A percentile compares a stretch with the other conserved stretches of the same genome.
phyloP scores from a whole-genome alignment of 2,797 vertebrate species.

The Sebastes iracundus region DNA sequence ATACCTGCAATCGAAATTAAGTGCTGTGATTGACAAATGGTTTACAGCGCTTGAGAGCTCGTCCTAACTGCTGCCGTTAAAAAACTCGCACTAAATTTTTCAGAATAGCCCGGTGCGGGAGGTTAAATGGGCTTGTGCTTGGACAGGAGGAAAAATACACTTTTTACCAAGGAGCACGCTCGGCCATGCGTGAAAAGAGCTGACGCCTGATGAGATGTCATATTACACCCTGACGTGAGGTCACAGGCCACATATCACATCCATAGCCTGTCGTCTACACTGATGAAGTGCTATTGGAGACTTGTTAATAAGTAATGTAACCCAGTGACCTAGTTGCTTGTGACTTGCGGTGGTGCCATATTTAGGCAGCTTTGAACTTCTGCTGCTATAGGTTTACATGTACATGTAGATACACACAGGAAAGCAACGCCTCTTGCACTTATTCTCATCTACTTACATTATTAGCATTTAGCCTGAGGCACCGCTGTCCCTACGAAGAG shows the following conservation, averaged over 20 bases:
- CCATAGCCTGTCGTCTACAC: conserved; percentile 16
- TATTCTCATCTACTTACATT: neutral
- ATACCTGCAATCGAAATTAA: conserved; percentile 14
- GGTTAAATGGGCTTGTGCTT: conserved; percentile 27
- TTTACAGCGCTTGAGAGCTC: conserved; percentile 25
- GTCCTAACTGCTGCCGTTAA: conserved; percentile 32
- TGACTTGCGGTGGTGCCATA: neutral
- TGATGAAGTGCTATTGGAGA: conserved; percentile 15
- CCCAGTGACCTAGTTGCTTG: conserved; percentile 41
- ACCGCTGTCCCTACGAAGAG: rapidly evolving
- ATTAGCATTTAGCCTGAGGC: neutral
- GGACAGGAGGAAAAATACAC: neutral
- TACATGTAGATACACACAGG: neutral
- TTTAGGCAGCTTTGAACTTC: neutral
- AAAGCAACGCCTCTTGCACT: neutral
- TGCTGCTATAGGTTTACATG: neutral
- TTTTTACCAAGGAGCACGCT: neutral
- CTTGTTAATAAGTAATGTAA: conserved; percentile 57
- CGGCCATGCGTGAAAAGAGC: conserved; percentile 14
- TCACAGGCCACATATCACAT: conserved; percentile 36
- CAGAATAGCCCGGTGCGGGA: conserved; percentile 22
- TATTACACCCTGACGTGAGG: conserved; percentile 18
- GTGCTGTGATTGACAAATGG: conserved; percentile 53
- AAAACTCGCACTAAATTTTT: conserved; percentile 46
- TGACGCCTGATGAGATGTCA: conserved; percentile 37